These are phyloP conservation scores for Dicycla oo DNA, from an alignment of 2,888 invertebrate species.

Conservation along the genomic window DNA sequence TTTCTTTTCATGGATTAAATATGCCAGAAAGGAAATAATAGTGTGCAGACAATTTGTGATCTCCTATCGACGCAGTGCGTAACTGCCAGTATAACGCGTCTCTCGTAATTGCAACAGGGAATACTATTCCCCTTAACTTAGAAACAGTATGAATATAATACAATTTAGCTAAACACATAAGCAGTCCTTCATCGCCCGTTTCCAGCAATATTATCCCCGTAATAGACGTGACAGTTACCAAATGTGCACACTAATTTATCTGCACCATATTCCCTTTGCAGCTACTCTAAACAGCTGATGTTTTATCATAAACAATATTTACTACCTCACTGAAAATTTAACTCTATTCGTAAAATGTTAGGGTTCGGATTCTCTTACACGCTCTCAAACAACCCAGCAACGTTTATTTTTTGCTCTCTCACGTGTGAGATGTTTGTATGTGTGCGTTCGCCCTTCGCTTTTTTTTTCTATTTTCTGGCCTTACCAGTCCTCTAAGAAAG, in stretches of 20 bases:
- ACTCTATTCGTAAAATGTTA: conserved; percentile 38
- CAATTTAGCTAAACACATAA: conserved; percentile 61
- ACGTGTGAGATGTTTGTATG: conserved; percentile 67
- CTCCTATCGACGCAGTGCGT: conserved; percentile 43
- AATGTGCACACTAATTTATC: conserved; percentile 75
- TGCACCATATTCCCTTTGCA: conserved; percentile 70
- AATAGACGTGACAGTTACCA: conserved; percentile 68
- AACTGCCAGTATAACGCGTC: conserved; percentile 31
- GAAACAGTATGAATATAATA: conserved; percentile 61
- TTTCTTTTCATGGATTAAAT: conserved; percentile 10
- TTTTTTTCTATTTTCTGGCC: conserved; percentile 71
- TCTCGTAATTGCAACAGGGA: conserved; percentile 51
- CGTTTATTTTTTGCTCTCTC: conserved; percentile 74
- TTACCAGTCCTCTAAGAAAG: conserved; percentile 71
- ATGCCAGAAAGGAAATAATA: conserved; percentile 26
- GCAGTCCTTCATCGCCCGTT: conserved; percentile 60
- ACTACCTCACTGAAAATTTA: conserved; percentile 39
- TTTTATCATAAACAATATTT: conserved; percentile 71
- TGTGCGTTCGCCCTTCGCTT: conserved; percentile 68
- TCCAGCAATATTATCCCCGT: conserved; percentile 59
- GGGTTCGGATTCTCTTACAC: conserved; percentile 39
- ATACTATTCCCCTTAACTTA: conserved; percentile 54
- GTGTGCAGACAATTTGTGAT: conserved; percentile 36
- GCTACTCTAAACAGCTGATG: conserved; percentile 76
- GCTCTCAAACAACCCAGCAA: conserved; percentile 57